Conservation (phyloP, 2,888 invertebrate species). For the Leptinotarsa peninsularis region DNA sequence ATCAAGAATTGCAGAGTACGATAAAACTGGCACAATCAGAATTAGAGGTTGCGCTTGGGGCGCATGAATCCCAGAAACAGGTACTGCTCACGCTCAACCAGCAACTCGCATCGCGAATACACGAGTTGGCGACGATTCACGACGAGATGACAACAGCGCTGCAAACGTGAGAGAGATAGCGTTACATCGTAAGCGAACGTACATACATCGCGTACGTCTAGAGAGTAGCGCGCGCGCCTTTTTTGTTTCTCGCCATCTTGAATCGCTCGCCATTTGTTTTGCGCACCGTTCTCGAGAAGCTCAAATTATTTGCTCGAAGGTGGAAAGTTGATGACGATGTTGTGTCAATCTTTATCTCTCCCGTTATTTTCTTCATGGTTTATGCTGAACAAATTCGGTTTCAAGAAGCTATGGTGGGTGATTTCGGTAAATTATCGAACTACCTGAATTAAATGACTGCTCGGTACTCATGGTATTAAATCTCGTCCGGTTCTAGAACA, state of each 20-base stretch:
- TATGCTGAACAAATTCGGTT: too few species aligned
- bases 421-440: too few species aligned
- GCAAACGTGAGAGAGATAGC: slow-evolving; percentile 70
- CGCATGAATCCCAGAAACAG: slow-evolving; percentile 85
- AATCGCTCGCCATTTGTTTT: neutral
- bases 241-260: neutral
- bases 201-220: slow-evolving; percentile 52
- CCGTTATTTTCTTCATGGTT: too few species aligned
- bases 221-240: slow-evolving; percentile 29
- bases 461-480: too few species aligned
- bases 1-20: slow-evolving; percentile 75
- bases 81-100: slow-evolving; percentile 85
- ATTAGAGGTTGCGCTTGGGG: slow-evolving; percentile 80
- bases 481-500: too few species aligned
- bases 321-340: too few species aligned
- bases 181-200: slow-evolving; percentile 43
- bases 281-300: neutral
- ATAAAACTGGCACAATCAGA: slow-evolving; percentile 83
- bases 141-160: slow-evolving; percentile 85
- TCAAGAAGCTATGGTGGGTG: too few species aligned
- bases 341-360: too few species aligned
- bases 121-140: slow-evolving; percentile 84
- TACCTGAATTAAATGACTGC: too few species aligned
- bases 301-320: neutral
- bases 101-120: slow-evolving; percentile 84